These are phyloP conservation scores for Gnathochromis pfefferi DNA, from an alignment of 2,113 vertebrate genomes.

Conservation along the genomic window DNA sequence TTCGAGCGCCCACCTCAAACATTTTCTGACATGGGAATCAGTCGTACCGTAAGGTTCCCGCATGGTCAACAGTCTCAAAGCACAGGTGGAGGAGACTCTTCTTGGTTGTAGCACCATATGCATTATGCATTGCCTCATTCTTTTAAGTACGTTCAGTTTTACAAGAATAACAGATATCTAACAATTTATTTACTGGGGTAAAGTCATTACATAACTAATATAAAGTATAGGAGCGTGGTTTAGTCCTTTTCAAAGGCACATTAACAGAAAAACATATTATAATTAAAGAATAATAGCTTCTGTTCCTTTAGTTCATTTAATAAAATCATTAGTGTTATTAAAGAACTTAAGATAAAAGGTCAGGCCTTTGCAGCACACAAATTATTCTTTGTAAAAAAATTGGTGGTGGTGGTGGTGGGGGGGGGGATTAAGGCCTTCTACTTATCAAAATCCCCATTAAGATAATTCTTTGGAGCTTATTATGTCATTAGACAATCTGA, in stretches of 20 bases:
- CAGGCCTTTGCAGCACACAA: not conserved
- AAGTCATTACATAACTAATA: not conserved
- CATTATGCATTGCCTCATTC: not conserved
- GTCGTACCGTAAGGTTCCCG: not conserved
- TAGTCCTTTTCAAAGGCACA: not conserved
- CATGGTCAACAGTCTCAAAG: constrained; percentile 6
- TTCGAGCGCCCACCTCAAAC: constrained; percentile 49
- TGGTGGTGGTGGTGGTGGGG: rapidly evolving
- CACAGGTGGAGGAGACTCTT: constrained; percentile 12
- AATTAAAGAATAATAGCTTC: not conserved
- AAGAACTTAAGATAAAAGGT: not conserved
- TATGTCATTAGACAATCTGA: not conserved
- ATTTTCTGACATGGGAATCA: constrained; percentile 33
- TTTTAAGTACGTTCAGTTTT: not conserved
- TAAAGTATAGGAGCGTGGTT: not conserved
- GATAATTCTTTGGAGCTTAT: not conserved
- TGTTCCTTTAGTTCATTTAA: not conserved
- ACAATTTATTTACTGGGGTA: not conserved
- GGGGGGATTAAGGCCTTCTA: not conserved
- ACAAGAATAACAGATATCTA: not conserved
- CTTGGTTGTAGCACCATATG: not conserved
- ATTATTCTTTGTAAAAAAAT: not conserved
- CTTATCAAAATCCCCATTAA: not conserved
- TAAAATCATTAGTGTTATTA: not conserved
- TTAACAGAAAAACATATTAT: not conserved